phyloP scores from a whole-genome alignment of 2,888 invertebrate species.

The Drosophila vallismaia region DNA sequence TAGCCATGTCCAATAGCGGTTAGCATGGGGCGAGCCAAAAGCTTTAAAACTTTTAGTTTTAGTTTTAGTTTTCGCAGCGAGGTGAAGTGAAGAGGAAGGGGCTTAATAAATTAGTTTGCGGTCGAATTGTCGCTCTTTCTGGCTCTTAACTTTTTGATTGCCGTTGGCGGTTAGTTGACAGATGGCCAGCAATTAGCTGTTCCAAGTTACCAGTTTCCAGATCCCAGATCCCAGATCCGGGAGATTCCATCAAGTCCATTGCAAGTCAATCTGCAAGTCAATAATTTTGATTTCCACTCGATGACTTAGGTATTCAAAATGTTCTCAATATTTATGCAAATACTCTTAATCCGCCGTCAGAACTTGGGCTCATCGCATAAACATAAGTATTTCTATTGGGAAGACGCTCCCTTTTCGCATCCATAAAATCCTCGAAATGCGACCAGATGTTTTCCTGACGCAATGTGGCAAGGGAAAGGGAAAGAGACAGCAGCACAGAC shows the following conservation, averaged over 20 bases:
- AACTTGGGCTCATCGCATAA: conserved; percentile 42
- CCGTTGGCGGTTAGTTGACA: conserved; percentile 63
- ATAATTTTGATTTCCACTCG: conserved; percentile 17
- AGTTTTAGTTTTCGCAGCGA: conserved; percentile 16
- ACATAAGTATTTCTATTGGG: conserved; percentile 41
- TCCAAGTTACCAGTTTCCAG: background rate
- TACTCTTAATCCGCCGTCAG: conserved; percentile 31
- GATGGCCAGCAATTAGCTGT: conserved; percentile 69
- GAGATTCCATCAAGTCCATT: too few relatives aligned
- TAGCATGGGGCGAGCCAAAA: conserved; percentile 40
- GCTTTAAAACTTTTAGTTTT: conserved; percentile 63
- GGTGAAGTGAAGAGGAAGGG: conserved; percentile 32
- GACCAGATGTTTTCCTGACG: conserved; percentile 71
- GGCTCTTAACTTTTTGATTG: conserved; percentile 78
- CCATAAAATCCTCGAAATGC: conserved; percentile 41
- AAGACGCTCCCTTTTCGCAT: background rate
- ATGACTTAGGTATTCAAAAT: conserved; percentile 23
- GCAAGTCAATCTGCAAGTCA: background rate
- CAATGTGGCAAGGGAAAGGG: conserved; percentile 41
- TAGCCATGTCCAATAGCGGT: conserved; percentile 72
- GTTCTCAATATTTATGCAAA: conserved; percentile 43
- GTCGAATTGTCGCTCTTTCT: conserved; percentile 70
- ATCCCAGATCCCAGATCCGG: background rate
- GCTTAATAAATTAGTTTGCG: conserved; percentile 79
- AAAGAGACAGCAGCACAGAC: background rate